These are phyloP conservation scores for Epizoanthus fatuus DNA, from an alignment of 92 coral and sea anemone species.

Conservation along the genomic window DNA sequence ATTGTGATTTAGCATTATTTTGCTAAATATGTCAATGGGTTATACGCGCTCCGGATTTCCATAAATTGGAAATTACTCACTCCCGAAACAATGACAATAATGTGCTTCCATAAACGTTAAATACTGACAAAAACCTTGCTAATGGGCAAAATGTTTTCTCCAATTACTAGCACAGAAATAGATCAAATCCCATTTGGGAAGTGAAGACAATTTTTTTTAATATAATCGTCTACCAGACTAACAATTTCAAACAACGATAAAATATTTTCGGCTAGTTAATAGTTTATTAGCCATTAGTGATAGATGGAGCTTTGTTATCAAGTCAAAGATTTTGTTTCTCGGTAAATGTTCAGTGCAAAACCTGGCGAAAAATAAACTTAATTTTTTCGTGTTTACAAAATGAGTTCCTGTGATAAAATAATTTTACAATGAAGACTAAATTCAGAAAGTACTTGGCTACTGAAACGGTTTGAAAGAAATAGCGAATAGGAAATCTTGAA, in stretches of 20 bases:
- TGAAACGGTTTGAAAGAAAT: too few relatives aligned
- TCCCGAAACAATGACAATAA: slow-evolving; percentile 8
- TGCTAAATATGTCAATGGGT: neutral
- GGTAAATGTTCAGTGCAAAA: too few relatives aligned
- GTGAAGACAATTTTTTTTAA: neutral
- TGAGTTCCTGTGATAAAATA: too few relatives aligned
- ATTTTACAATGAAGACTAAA: too few relatives aligned
- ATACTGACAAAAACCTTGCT: neutral
- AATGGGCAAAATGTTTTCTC: neutral
- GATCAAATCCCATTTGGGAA: neutral
- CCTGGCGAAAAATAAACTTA: too few relatives aligned
- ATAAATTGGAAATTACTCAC: neutral
- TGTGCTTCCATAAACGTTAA: neutral
- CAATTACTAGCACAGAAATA: neutral
- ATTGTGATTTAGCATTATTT: neutral
- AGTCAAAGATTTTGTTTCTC: too few relatives aligned
- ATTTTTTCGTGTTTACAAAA: too few relatives aligned
- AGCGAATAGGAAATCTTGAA: neutral
- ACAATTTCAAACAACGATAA: neutral
- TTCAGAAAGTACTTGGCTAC: too few relatives aligned
- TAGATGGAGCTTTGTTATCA: too few relatives aligned
- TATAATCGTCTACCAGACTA: neutral
- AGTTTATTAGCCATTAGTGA: too few relatives aligned
- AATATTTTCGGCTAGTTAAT: too few relatives aligned
- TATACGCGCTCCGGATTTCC: neutral